phyloP scores from a whole-genome alignment of 2,888 invertebrate species.

The Nemurella pictetii region DNA sequence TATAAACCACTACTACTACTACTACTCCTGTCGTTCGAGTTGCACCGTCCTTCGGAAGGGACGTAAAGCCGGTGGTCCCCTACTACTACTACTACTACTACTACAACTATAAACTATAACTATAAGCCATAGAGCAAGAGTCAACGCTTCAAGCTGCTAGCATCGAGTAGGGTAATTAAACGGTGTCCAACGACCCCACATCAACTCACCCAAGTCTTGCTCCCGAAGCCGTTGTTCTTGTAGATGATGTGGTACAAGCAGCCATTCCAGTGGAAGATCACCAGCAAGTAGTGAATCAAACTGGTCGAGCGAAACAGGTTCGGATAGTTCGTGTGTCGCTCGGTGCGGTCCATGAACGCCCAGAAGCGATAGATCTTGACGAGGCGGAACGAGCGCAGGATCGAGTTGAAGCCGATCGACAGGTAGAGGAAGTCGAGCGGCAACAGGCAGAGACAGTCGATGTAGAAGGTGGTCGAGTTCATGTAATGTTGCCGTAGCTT shows the following conservation, averaged over 20 bases:
- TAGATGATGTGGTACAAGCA: constrained; percentile 97
- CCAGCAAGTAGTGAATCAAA: constrained; percentile 93
- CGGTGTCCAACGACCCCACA: too few species aligned
- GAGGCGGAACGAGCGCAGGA: constrained; percentile 91
- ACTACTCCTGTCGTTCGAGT: too few species aligned
- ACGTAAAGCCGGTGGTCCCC: too few species aligned
- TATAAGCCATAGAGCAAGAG: too few species aligned
- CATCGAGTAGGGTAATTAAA: too few species aligned
- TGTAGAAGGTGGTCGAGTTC: constrained; percentile 97
- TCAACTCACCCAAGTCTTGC: constrained; percentile 93
- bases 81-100: too few species aligned
- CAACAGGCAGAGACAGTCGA: constrained; percentile 96
- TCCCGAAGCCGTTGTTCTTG: constrained; percentile 93
- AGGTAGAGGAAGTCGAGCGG: constrained; percentile 97
- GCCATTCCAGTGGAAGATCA: constrained; percentile 99
- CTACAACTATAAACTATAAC: too few species aligned
- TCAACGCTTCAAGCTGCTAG: too few species aligned
- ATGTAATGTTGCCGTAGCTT: constrained; percentile 96
- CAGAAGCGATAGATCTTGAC: constrained; percentile 98
- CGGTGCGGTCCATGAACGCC: constrained; percentile 98
- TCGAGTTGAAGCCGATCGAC: constrained; percentile 96
- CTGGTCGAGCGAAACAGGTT: constrained; percentile 92
- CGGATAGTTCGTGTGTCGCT: constrained; percentile 98
- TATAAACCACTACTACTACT: too few species aligned
- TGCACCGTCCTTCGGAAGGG: too few species aligned